A percentile compares a stretch with the other conserved stretches of the same genome.
phyloP scores from a whole-genome alignment of 2,888 invertebrate species.

The Antheraea yamamai region DNA sequence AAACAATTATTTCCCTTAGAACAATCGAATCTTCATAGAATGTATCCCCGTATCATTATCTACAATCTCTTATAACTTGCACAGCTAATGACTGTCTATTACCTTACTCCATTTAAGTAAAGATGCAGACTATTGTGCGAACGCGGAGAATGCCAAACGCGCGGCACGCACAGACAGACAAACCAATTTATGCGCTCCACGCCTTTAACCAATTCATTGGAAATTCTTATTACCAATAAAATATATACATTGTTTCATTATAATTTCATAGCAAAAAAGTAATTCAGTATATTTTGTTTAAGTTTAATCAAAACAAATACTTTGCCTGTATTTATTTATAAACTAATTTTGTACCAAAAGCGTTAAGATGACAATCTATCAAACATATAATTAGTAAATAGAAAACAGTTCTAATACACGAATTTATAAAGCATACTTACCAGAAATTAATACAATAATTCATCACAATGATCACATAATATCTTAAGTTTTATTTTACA shows the following conservation, averaged over 20 bases:
- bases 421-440: too few species aligned
- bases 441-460: too few species aligned
- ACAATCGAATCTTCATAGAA: not conserved
- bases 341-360: too few species aligned
- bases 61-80: conserved; percentile 28
- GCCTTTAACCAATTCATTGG: conserved; percentile 22
- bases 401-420: too few species aligned
- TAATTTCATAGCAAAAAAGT: not conserved
- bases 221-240: conserved; percentile 14
- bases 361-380: too few species aligned
- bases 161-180: conserved; percentile 17
- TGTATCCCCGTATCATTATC: not conserved
- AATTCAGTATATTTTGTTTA: not conserved
- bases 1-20: not conserved
- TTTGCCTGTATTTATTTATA: too few species aligned
- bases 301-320: too few species aligned
- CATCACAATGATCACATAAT: too few species aligned
- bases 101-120: conserved; percentile 36
- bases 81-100: conserved; percentile 31
- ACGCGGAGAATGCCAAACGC: conserved; percentile 26
- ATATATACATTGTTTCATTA: not conserved
- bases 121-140: conserved; percentile 49
- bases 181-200: conserved; percentile 18
- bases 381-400: too few species aligned
- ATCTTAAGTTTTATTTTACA: too few species aligned